phyloP scores from a whole-genome alignment of 2,888 invertebrate genomes.

The Lamproptera curius region DNA sequence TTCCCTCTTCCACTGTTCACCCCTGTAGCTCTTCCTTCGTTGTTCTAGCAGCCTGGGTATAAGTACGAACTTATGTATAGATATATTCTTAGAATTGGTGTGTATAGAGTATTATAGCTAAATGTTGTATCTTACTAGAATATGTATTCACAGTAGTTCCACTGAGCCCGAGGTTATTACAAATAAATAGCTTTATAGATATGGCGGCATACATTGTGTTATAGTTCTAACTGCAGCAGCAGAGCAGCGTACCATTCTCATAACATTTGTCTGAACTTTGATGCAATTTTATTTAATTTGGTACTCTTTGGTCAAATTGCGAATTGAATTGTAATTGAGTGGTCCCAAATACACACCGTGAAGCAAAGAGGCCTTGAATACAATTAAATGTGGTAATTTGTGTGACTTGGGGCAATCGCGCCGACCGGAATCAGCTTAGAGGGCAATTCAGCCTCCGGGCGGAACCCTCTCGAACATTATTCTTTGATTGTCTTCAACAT shows the following conservation, averaged over 20 bases:
- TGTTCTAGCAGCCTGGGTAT: not conserved
- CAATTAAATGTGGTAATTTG: slow-evolving; percentile 5
- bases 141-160: no score
- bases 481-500: no score
- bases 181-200: no score
- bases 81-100: not conserved
- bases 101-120: not conserved
- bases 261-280: no score
- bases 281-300: no score
- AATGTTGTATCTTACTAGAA: no score
- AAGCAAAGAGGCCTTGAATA: slow-evolving; percentile 1
- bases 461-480: not conserved
- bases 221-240: no score
- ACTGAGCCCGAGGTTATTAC: no score
- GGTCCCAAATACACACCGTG: not conserved
- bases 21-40: not conserved
- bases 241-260: no score
- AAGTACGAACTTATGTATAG: not conserved
- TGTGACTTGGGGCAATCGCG: not conserved
- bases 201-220: no score
- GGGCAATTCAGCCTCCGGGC: not conserved
- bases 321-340: not conserved
- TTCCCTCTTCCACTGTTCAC: not conserved
- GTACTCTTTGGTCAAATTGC: not conserved
- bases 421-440: not conserved